Percentiles rank a stretch among this genome's conserved stretches.
Conservation (phyloP, 2,888 invertebrate species). For the Halictus ligatus region DNA sequence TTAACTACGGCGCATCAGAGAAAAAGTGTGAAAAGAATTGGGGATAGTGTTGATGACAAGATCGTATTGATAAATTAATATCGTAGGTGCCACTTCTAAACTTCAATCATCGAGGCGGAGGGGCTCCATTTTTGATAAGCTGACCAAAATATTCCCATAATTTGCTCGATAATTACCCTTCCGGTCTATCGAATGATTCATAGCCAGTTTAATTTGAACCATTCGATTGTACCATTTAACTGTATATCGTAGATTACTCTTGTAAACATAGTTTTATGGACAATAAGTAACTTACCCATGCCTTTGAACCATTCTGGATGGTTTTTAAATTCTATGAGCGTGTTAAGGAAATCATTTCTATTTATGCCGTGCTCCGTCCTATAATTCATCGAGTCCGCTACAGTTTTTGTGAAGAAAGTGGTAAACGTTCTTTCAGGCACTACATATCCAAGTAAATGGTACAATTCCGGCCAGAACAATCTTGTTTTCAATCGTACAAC, state of each 20-base stretch:
- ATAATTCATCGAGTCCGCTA: conserved; percentile 79
- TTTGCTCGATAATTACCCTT: no score
- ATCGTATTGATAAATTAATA: no score
- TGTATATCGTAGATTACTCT: neutral
- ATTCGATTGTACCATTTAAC: no score
- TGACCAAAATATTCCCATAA: no score
- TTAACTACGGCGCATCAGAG: no score
- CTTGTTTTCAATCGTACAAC: conserved; percentile 16
- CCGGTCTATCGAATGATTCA: no score
- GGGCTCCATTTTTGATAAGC: no score
- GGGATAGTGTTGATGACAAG: no score
- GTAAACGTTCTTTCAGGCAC: conserved; percentile 67
- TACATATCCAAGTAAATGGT: conserved; percentile 59
- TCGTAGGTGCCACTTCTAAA: no score
- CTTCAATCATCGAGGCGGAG: no score
- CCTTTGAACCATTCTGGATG: conserved; percentile 63
- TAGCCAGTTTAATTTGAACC: no score
- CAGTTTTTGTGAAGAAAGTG: conserved; percentile 77
- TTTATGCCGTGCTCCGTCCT: conserved; percentile 81
- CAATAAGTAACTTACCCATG: conserved; percentile 64
- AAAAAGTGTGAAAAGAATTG: no score
- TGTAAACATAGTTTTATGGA: neutral
- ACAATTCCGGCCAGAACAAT: conserved; percentile 63
- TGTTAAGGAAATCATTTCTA: conserved; percentile 84
- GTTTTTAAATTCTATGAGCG: conserved; percentile 79